Evolutionary conservation across 2,113 vertebrate genomes (phyloP), one percentile per base, ranked within the genome.

Genomic region (Tragelaphus strepsiceros): DNA sequence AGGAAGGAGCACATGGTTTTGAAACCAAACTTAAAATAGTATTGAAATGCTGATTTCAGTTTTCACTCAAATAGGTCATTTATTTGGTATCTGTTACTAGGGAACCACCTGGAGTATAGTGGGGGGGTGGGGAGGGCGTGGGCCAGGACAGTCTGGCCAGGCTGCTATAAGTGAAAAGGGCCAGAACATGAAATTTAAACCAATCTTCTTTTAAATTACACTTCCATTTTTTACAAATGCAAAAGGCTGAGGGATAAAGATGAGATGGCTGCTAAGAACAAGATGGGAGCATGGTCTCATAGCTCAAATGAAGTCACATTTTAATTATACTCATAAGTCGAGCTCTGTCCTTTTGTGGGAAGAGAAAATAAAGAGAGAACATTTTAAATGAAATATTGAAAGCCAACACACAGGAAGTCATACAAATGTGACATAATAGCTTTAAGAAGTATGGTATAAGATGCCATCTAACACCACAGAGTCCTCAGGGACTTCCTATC

Each of bases 321-420:
- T 91, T 91, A 91, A 95, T 97, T 96, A 94, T 61, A 85, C 1
- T n/a, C 93, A 0, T 3, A 81, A 16, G 32, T 12, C 2, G 87
- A 46, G 61, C 32, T 97, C 96, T 81, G 81, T 64, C 71, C 74
- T 86, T 95, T 85, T 95, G 71, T 13, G 43, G 86, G 49, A 84
- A 54, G 1, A 46, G 28, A 39, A 95, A 97, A 94, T 87, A 96
- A 62, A 95, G 64, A 67, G 39, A 85, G 64, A 94, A 32, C 14
- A 54, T 91, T 97, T 91, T 24, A 71, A 92, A 61, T 93, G 94
- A 98, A 95, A 96, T 96, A 96, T 74, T 58, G 80, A 96, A 94
- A 90, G 95, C 86, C 93, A 94, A 7, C 46, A 26, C 85, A 58
- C 4, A 58, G 92, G 78, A 98, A 97, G 87, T 94, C 95, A 95